A percentile compares a stretch with the other conserved stretches of the same genome.
Conservation (phyloP, 1,140 invertebrate genomes). For the Eriocheir sinensis region DNA sequence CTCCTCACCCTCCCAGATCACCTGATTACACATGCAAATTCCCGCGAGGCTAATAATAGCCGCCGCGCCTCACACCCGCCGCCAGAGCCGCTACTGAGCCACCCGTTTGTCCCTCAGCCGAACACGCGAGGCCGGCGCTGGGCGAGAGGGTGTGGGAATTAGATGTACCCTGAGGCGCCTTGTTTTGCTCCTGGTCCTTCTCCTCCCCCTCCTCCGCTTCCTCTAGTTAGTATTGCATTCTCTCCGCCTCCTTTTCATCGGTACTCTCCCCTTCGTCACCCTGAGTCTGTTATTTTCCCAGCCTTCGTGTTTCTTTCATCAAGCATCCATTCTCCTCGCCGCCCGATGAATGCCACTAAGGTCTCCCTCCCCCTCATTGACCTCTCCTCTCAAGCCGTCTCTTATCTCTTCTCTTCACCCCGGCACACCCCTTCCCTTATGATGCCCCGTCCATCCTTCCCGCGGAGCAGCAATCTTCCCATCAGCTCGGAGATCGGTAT, state of each 20-base stretch:
- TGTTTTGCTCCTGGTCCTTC: not conserved
- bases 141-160: not conserved
- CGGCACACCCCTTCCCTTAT: not conserved
- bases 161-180: not conserved
- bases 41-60: not conserved
- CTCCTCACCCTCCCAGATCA: not conserved
- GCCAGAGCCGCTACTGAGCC: not conserved
- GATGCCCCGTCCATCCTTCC: not conserved
- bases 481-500: not conserved
- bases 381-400: not conserved
- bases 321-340: not conserved
- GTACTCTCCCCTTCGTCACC: not conserved
- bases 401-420: not conserved
- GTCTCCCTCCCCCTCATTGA: too few relatives aligned
- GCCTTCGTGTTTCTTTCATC: too few relatives aligned
- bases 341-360: too few relatives aligned
- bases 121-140: not conserved
- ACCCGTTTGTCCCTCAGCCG: not conserved
- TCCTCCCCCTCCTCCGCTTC: not conserved
- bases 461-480: not conserved
- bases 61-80: not conserved
- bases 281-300: not conserved
- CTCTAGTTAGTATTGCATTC: not conserved
- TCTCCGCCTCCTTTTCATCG: not conserved
- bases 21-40: conserved; percentile 16